phyloP scores from a whole-genome alignment of 2,113 vertebrate species.

The Rhinolophus sinicus region DNA sequence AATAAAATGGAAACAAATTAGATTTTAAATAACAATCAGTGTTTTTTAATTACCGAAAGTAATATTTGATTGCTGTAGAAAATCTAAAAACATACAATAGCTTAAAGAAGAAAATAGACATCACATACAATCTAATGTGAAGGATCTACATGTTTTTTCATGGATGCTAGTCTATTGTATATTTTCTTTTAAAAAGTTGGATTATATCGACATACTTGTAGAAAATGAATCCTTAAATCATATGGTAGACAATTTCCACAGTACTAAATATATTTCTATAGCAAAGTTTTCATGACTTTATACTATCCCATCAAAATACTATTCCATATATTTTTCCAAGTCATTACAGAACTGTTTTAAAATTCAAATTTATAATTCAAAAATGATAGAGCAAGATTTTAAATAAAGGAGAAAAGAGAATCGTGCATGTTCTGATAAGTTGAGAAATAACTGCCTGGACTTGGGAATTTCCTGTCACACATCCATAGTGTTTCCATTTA shows the following conservation, averaged over 20 bases:
- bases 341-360: background rate
- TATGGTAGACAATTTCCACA: background rate
- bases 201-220: background rate
- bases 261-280: background rate
- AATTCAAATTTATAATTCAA: background rate
- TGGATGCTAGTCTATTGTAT: background rate
- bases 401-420: background rate
- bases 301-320: background rate
- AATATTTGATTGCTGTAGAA: background rate
- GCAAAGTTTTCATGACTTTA: background rate
- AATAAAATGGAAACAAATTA: background rate
- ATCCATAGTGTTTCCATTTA: background rate
- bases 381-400: background rate
- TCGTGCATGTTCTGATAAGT: background rate
- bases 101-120: background rate
- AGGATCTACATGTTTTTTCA: background rate
- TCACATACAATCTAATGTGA: background rate
- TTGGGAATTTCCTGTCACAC: background rate
- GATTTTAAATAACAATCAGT: background rate
- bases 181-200: background rate
- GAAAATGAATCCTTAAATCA: background rate
- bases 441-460: background rate
- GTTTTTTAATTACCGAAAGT: background rate
- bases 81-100: background rate
- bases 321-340: background rate